Conservation (phyloP, 2,113 vertebrate genomes). For the Thinocorus orbignyianus region DNA sequence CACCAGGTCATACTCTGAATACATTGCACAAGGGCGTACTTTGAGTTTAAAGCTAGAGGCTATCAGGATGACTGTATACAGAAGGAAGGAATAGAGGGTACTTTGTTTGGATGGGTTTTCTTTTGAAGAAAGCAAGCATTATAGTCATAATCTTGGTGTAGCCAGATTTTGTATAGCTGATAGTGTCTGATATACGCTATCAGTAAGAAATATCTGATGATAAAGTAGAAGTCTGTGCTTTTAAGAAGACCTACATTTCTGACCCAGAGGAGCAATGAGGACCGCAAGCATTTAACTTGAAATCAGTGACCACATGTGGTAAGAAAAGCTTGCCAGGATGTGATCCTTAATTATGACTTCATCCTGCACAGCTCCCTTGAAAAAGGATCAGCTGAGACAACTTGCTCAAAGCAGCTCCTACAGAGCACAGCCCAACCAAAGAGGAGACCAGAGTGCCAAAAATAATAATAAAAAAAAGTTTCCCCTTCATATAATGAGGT, state of each 20-base stretch:
- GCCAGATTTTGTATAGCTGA: background rate
- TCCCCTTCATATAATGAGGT: constrained; percentile 43
- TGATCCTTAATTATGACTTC: constrained; percentile 41
- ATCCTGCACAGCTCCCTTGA: background rate
- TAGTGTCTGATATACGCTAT: background rate
- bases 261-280: background rate
- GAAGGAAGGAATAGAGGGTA: background rate
- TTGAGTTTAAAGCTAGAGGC: background rate
- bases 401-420: constrained; percentile 35
- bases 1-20: background rate
- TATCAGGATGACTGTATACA: background rate
- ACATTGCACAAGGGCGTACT: background rate
- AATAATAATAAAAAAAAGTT: constrained; percentile 24
- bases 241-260: background rate
- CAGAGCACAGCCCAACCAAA: constrained; percentile 11
- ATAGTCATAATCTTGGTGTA: background rate
- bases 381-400: constrained; percentile 17
- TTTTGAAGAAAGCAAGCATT: background rate
- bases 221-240: background rate
- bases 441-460: background rate
- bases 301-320: background rate
- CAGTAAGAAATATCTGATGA: background rate
- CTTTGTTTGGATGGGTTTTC: too few species aligned
- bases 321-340: constrained; percentile 5
- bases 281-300: background rate